Evolutionary conservation across 1,140 invertebrate species (phyloP).

Genomic region (Elymnias hypermnestra): DNA sequence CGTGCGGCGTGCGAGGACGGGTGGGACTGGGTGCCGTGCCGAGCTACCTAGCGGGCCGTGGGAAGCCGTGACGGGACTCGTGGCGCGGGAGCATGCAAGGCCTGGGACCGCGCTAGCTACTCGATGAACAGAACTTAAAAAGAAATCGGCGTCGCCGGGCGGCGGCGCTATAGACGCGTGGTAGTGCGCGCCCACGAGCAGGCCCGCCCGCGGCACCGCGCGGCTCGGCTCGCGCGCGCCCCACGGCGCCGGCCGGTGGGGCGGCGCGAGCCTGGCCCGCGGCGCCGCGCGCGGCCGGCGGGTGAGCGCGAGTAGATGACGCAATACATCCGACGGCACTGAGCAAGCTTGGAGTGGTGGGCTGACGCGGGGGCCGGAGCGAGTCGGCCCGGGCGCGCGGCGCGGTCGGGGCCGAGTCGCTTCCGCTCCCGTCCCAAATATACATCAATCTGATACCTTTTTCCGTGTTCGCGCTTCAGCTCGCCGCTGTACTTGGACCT

Average conservation of each 20-base stretch:
- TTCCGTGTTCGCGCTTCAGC: constrained; percentile 98
- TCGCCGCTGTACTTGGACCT: constrained; percentile 98
- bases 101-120: constrained; percentile 71
- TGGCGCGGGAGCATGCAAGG: constrained; percentile 71
- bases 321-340: constrained; percentile 77
- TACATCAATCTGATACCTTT: constrained; percentile 97
- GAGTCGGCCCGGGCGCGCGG: constrained; percentile 45
- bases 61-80: constrained; percentile 66
- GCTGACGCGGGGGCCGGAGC: constrained; percentile 59
- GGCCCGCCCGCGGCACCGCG: constrained; percentile 31
- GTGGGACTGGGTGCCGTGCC: constrained; percentile 70
- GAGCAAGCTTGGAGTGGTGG: constrained; percentile 71
- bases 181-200: constrained; percentile 61
- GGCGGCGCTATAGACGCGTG: constrained; percentile 70
- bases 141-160: constrained; percentile 67
- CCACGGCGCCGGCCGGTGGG: constrained; percentile 35
- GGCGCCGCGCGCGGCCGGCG: constrained; percentile 31
- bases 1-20: no score
- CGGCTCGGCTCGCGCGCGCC: constrained; percentile 26
- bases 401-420: constrained; percentile 51
- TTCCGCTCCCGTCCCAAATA: constrained; percentile 59
- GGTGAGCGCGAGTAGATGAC: constrained; percentile 73
- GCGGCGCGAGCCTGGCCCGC: constrained; percentile 25
- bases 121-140: constrained; percentile 73
- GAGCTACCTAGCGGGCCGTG: constrained; percentile 68